These are phyloP conservation scores for Daboia siamensis DNA, from an alignment of 2,113 vertebrate genomes.

Conservation along the genomic window DNA sequence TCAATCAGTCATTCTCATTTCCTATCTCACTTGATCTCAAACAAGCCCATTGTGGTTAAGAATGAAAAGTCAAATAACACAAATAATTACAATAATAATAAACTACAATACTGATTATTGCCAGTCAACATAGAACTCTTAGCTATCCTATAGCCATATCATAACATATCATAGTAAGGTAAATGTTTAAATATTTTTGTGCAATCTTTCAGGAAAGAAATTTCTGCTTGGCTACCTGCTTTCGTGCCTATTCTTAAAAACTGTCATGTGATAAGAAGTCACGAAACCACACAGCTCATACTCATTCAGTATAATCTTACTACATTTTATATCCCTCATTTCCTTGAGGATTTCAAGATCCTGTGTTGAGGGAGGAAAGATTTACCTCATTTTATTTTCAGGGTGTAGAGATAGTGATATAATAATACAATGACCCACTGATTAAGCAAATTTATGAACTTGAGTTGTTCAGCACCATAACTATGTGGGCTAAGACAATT, in stretches of 20 bases:
- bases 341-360: not conserved
- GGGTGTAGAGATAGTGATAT: not conserved
- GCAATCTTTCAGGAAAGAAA: not conserved
- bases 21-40: not conserved
- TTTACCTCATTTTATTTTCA: not conserved
- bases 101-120: not conserved
- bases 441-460: not conserved
- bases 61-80: not conserved
- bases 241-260: not conserved
- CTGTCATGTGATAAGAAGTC: not conserved
- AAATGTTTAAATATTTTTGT: not conserved
- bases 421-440: not conserved
- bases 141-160: not conserved
- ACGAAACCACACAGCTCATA: not conserved
- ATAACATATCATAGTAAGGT: not conserved
- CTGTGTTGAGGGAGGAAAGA: not conserved
- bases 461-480: not conserved
- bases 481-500: not conserved
- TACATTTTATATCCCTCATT: not conserved
- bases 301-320: not conserved
- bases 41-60: not conserved
- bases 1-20: not conserved
- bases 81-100: not conserved
- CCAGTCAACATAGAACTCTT: not conserved
- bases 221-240: not conserved